Percentiles rank a stretch among this genome's conserved stretches.
phyloP scores from a whole-genome alignment of 2,888 invertebrate species.

The Microchrysa polita region DNA sequence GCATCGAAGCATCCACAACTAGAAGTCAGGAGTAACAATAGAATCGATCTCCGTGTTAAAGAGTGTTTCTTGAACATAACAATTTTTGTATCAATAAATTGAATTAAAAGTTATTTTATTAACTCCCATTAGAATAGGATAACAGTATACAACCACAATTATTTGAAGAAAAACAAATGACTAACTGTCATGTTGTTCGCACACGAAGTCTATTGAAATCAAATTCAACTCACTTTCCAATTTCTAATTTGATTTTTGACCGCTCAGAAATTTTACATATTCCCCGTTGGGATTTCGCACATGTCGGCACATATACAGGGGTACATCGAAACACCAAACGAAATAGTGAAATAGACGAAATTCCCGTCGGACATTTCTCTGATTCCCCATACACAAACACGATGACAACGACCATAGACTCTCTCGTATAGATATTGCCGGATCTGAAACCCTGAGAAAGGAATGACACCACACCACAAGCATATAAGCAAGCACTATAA shows the following conservation, averaged over 20 bases:
- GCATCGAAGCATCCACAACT: too few relatives aligned
- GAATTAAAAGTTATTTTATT: too few relatives aligned
- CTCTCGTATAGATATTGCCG: background rate
- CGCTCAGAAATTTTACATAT: conserved; percentile 3
- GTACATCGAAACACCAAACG: background rate
- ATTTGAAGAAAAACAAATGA: too few relatives aligned
- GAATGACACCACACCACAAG: too few relatives aligned
- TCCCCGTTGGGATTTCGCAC: conserved; percentile 24
- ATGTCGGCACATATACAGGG: background rate
- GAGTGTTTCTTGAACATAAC: too few relatives aligned
- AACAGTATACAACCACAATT: too few relatives aligned
- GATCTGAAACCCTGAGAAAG: background rate
- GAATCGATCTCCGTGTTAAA: too few relatives aligned
- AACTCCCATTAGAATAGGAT: too few relatives aligned
- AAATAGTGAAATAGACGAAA: background rate
- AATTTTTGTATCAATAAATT: too few relatives aligned
- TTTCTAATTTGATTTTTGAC: background rate
- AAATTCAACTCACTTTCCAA: background rate
- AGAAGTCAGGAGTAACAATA: too few relatives aligned
- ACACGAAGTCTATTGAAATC: background rate
- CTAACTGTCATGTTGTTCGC: background rate
- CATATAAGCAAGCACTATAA: too few relatives aligned
- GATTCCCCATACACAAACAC: background rate
- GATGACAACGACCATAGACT: too few relatives aligned
- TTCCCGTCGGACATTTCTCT: background rate